Evolutionary conservation across 2,797 vertebrate species (phyloP).

Genomic region (Parambassis ranga): DNA sequence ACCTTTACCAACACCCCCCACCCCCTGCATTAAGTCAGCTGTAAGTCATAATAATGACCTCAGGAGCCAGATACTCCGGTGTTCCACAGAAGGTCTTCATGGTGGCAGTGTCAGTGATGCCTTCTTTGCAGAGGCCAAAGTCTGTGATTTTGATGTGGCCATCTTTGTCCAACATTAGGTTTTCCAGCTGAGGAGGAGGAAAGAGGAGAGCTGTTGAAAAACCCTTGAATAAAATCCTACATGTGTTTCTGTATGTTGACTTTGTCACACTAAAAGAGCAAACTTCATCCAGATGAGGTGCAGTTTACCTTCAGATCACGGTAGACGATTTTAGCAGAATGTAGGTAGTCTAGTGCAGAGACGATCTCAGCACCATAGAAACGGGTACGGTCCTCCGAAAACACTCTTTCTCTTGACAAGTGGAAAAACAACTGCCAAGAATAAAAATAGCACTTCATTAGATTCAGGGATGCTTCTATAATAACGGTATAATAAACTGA

Average conservation of each 20-base stretch:
- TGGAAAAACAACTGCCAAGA: conserved; percentile 94
- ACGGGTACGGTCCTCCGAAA: conserved; percentile 98
- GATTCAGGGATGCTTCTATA: neutral
- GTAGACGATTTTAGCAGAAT: conserved; percentile 97
- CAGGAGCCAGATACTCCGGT: conserved; percentile 82
- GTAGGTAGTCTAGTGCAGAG: conserved; percentile 95
- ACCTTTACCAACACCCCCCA: too few relatives aligned
- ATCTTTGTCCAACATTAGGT: conserved; percentile 85
- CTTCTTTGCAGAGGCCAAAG: conserved; percentile 84
- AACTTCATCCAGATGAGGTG: too few relatives aligned
- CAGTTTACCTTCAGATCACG: conserved; percentile 93
- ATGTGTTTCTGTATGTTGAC: neutral
- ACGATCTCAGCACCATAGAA: conserved; percentile 98
- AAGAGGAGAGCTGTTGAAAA: too few relatives aligned
- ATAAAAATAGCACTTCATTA: neutral
- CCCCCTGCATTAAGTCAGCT: too few relatives aligned
- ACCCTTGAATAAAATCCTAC: too few relatives aligned
- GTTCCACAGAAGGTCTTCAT: conserved; percentile 86
- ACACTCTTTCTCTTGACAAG: conserved; percentile 97
- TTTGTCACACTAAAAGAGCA: too few relatives aligned
- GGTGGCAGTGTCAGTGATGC: conserved; percentile 83
- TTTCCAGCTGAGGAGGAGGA: conserved; percentile 74
- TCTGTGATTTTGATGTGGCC: conserved; percentile 85
- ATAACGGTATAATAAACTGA: too few relatives aligned
- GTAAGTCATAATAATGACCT: too few relatives aligned